phyloP scores from a whole-genome alignment of 2,888 invertebrate species.

The Eristalinus aeneus region DNA sequence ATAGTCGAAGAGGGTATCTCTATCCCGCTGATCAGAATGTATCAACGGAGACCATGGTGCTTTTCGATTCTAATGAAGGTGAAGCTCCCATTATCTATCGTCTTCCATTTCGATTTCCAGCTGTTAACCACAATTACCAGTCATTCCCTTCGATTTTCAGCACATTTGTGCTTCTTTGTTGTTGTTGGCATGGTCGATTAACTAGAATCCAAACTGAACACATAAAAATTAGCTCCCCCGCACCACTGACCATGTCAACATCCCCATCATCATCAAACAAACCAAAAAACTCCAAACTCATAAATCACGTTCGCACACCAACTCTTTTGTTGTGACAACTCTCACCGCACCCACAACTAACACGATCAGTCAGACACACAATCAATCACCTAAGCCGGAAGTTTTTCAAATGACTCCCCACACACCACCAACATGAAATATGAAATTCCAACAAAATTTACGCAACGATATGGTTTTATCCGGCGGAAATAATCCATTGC shows the following conservation, averaged over 20 bases:
- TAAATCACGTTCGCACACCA: constrained; percentile 5
- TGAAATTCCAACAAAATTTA: constrained; percentile 10
- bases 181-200: too few relatives aligned
- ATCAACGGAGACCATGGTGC: too few relatives aligned
- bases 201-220: not conserved
- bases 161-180: too few relatives aligned
- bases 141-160: too few relatives aligned
- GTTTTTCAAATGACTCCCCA: constrained; percentile 7
- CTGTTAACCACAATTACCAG: too few relatives aligned
- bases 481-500: constrained; percentile 70
- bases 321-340: not conserved
- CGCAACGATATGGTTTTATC: constrained; percentile 59
- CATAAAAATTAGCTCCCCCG: not conserved
- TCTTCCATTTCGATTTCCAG: too few relatives aligned
- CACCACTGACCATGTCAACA: not conserved
- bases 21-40: too few relatives aligned
- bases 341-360: not conserved
- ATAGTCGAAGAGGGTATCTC: too few relatives aligned
- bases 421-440: constrained; percentile 14
- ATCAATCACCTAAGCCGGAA: constrained; percentile 44
- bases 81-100: too few relatives aligned
- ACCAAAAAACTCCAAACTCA: not conserved
- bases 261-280: not conserved
- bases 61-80: too few relatives aligned
- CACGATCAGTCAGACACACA: not conserved